Percentiles rank a stretch among this genome's conserved stretches.
Evolutionary conservation across 2,113 vertebrate genomes (phyloP).

Genomic region (Thymallus thymallus): DNA sequence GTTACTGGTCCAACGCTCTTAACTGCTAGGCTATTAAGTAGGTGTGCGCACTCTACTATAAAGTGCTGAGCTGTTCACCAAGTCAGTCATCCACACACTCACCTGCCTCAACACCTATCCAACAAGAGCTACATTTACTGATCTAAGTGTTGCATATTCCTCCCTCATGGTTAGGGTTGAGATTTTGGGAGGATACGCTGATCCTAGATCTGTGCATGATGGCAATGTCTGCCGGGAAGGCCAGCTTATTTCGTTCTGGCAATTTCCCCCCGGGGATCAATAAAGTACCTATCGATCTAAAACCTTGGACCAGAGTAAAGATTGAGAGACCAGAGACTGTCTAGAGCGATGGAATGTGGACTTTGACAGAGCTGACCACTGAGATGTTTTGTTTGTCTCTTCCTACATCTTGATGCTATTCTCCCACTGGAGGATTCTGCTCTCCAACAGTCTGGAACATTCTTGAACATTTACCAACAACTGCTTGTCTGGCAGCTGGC

Average conservation of each 20-base stretch:
- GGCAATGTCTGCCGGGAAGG: background rate
- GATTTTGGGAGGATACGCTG: background rate
- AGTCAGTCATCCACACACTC: slow-evolving; percentile 41
- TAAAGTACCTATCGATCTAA: too few species aligned
- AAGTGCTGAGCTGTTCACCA: slow-evolving; percentile 41
- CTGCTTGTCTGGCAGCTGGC: background rate
- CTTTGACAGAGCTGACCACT: background rate
- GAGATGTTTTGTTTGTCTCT: background rate
- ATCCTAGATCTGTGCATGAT: background rate
- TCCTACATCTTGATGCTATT: background rate
- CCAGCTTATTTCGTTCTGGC: too few species aligned
- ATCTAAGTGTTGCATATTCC: background rate
- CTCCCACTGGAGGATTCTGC: background rate
- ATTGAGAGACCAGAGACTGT: background rate
- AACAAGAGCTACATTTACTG: background rate
- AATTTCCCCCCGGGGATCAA: too few species aligned
- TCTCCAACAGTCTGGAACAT: background rate
- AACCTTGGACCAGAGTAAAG: background rate
- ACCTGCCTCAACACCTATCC: slow-evolving; percentile 46
- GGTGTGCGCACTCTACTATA: background rate
- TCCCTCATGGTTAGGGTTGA: background rate
- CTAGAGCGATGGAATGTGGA: background rate
- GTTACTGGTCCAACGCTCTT: too few species aligned
- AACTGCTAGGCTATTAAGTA: slow-evolving; percentile 6
- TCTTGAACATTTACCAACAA: slow-evolving; percentile 2